A percentile compares a stretch with the other conserved stretches of the same genome.
phyloP scores from a whole-genome alignment of 2,113 vertebrate genomes.

The Genyomyrus donnyi region DNA sequence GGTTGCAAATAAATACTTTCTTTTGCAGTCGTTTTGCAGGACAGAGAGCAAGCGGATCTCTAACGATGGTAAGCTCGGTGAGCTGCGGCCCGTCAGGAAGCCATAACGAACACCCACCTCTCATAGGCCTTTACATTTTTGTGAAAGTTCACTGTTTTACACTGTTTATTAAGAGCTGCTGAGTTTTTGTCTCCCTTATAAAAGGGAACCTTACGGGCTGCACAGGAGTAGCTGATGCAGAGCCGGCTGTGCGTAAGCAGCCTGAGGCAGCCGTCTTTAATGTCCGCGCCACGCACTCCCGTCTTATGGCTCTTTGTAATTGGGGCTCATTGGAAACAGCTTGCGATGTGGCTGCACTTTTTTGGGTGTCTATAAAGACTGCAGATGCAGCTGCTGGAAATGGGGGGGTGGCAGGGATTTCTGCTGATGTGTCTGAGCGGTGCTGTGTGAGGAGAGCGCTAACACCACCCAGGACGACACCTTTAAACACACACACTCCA shows the following conservation, averaged over 20 bases:
- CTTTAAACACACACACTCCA: background rate
- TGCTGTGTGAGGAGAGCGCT: background rate
- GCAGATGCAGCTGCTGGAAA: background rate
- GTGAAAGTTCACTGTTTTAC: slow-evolving; percentile 17
- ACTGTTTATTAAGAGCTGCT: slow-evolving; percentile 37
- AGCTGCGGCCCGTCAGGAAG: slow-evolving; percentile 36
- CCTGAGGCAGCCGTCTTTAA: background rate
- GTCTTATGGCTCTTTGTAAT: slow-evolving; percentile 16
- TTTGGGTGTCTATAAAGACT: slow-evolving; percentile 10
- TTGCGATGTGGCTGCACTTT: slow-evolving; percentile 14
- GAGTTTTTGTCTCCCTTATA: slow-evolving; percentile 28
- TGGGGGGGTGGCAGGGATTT: background rate
- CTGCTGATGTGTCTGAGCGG: background rate
- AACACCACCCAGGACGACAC: background rate
- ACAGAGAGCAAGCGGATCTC: slow-evolving; percentile 58
- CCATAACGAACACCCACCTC: slow-evolving; percentile 29
- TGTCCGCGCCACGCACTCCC: slow-evolving; percentile 5
- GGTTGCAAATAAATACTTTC: slow-evolving; percentile 73
- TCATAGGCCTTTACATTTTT: slow-evolving; percentile 24
- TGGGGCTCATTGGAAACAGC: slow-evolving; percentile 18
- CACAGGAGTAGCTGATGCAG: slow-evolving; percentile 24
- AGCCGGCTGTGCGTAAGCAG: background rate
- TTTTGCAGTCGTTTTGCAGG: slow-evolving; percentile 55
- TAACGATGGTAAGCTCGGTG: slow-evolving; percentile 44
- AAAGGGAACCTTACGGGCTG: slow-evolving; percentile 20